phyloP scores from a whole-genome alignment of 2,888 invertebrate genomes.

The Volucella inanis region DNA sequence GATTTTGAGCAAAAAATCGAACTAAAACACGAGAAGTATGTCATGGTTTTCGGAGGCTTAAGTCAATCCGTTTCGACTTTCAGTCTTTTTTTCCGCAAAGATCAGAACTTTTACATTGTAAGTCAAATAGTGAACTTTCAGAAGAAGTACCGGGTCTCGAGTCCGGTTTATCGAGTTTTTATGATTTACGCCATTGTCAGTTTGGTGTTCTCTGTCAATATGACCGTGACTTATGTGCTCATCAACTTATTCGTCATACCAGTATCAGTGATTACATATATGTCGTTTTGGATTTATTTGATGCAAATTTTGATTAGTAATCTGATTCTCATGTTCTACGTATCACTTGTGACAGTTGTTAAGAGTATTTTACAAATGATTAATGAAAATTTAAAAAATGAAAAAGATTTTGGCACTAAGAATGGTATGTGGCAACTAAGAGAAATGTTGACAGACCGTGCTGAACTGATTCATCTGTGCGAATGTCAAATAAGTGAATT shows the following conservation, averaged over 20 bases:
- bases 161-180: not conserved
- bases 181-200: not conserved
- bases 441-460: not conserved
- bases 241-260: not conserved
- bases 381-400: not conserved
- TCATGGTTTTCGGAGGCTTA: not conserved
- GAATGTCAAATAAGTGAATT: slow-evolving; percentile 19
- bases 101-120: not conserved
- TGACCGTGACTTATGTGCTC: not conserved
- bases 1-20: not conserved
- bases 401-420: not conserved
- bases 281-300: not conserved
- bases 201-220: not conserved
- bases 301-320: not conserved
- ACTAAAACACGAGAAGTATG: not conserved
- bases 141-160: not conserved
- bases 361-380: not conserved
- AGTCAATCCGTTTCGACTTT: not conserved
- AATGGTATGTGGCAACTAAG: not conserved
- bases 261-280: not conserved
- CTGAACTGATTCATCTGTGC: slow-evolving; percentile 11
- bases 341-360: not conserved
- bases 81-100: not conserved
- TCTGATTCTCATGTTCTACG: not conserved
- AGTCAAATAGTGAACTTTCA: not conserved